A percentile compares a stretch with the other conserved stretches of the same genome.
Conservation (phyloP, 1,140 invertebrate species). For the Colletes latitarsis region DNA sequence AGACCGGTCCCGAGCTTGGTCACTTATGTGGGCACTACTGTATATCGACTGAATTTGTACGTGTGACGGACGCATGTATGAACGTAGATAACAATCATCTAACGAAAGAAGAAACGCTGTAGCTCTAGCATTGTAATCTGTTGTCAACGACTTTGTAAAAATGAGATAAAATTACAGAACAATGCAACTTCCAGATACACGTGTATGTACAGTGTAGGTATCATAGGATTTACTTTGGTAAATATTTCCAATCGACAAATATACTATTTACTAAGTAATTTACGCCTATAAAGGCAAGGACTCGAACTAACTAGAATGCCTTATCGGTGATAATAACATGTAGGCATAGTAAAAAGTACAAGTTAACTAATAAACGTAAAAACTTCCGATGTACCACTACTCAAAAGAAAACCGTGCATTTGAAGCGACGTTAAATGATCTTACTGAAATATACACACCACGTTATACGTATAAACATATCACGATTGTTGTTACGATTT, state of each 20-base stretch:
- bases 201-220: constrained; percentile 5
- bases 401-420: neutral
- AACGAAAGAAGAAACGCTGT: neutral
- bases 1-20: no score
- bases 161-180: neutral
- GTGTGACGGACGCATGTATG: neutral
- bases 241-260: neutral
- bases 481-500: neutral
- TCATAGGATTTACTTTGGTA: neutral
- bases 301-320: constrained; percentile 16
- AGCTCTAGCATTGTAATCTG: neutral
- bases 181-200: neutral
- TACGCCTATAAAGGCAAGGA: neutral
- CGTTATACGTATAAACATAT: neutral
- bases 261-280: neutral
- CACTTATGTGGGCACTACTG: no score
- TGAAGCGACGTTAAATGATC: no score
- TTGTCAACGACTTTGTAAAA: neutral
- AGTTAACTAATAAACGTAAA: neutral
- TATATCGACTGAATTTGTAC: neutral
- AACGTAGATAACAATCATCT: no score
- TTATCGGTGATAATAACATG: constrained; percentile 33
- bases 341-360: constrained; percentile 7
- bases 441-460: neutral
- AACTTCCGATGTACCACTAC: neutral